Evolutionary conservation across 2,888 invertebrate genomes (phyloP).

Genomic region (Geophilus truncorum): DNA sequence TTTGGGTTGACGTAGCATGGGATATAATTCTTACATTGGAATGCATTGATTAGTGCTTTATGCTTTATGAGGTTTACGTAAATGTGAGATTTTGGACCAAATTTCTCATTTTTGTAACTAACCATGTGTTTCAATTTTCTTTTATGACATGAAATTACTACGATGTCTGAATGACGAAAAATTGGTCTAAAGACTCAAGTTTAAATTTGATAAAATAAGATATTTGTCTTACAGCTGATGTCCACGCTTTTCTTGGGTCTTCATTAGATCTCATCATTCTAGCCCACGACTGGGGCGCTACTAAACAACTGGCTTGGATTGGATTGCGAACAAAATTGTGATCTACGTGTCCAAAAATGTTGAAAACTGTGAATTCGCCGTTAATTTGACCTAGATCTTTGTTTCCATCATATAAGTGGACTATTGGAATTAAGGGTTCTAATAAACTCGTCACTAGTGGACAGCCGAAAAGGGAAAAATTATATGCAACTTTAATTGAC

Average conservation of each 20-base stretch:
- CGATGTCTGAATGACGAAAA: no score
- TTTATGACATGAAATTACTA: no score
- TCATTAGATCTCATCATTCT: not conserved
- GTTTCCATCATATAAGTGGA: not conserved
- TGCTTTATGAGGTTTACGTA: no score
- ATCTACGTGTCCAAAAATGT: not conserved
- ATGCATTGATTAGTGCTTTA: no score
- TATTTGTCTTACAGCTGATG: not conserved
- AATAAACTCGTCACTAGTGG: not conserved
- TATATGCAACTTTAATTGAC: not conserved
- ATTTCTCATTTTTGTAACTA: no score
- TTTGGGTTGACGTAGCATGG: not conserved
- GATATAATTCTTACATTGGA: slow-evolving; percentile 19
- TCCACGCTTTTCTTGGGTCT: not conserved
- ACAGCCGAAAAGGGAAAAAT: not conserved
- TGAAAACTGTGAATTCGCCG: not conserved
- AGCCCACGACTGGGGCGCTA: not conserved
- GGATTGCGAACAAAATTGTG: not conserved
- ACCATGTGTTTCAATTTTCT: no score
- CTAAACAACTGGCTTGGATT: not conserved
- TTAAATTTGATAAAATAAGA: no score
- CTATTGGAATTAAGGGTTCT: not conserved
- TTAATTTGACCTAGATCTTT: not conserved
- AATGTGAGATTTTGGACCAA: not conserved
- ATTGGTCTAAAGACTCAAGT: no score